These are phyloP conservation scores for Poecile atricapillus DNA, from an alignment of 2,113 vertebrate genomes.

Conservation along the genomic window DNA sequence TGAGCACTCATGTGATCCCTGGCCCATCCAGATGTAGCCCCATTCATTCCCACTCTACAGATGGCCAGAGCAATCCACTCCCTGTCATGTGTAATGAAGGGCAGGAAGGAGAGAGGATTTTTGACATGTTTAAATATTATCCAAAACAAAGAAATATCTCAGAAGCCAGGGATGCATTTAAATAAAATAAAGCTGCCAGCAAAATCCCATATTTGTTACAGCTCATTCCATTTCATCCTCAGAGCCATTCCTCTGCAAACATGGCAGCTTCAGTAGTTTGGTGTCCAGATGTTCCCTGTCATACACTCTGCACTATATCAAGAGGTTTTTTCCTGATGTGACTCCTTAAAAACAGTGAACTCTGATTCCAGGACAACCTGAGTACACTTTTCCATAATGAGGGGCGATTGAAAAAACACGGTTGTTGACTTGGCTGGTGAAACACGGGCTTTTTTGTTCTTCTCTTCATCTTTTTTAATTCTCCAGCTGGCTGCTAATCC, in stretches of 20 bases:
- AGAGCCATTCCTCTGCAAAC: conserved; percentile 4
- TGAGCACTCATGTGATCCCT: not conserved
- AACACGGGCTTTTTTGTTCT: conserved; percentile 26
- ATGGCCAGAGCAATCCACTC: not conserved
- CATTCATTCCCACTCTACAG: not conserved
- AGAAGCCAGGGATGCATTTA: conserved; percentile 42
- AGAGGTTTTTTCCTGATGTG: not conserved
- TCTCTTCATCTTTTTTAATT: conserved; percentile 27
- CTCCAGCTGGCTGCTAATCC: conserved; percentile 14
- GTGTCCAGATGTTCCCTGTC: conserved; percentile 39
- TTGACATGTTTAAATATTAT: conserved; percentile 24
- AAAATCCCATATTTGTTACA: conserved; percentile 7
- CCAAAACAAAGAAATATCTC: conserved; percentile 52
- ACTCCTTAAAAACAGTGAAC: conserved; percentile 40
- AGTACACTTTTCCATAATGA: conserved; percentile 34
- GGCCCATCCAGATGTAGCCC: not conserved
- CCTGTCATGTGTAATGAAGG: not conserved
- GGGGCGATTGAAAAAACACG: not conserved
- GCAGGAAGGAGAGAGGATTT: not conserved
- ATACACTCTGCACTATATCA: not conserved
- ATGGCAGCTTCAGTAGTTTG: conserved; percentile 27
- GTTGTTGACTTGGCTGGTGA: conserved; percentile 13
- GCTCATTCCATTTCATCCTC: not conserved
- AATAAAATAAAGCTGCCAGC: conserved; percentile 35
- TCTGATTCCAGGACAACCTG: conserved; percentile 34